phyloP scores from a whole-genome alignment of 2,888 invertebrate species.

The Spialia ferax region DNA sequence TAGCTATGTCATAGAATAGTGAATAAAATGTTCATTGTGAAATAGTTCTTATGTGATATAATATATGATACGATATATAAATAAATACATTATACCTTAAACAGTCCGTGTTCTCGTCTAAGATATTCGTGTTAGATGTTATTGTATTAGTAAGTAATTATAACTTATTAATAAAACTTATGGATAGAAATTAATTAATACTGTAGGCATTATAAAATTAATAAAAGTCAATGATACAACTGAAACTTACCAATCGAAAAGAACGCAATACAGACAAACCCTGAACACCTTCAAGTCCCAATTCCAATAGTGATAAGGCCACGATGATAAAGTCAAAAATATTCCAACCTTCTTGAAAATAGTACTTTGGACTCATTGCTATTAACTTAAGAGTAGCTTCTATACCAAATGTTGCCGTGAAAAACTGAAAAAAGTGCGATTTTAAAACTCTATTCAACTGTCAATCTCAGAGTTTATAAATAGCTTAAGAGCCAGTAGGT shows the following conservation, averaged over 20 bases:
- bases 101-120: conserved; percentile 27
- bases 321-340: conserved; percentile 99
- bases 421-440: conserved; percentile 91
- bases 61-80: conserved; percentile 11
- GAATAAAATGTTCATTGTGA: conserved; percentile 31
- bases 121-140: conserved; percentile 25
- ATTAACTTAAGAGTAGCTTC: conserved; percentile 97
- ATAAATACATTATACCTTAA: conserved; percentile 38
- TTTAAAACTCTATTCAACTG: not conserved
- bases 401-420: conserved; percentile 98
- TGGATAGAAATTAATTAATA: not conserved
- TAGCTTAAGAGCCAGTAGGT: not conserved
- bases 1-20: conserved; percentile 43
- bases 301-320: conserved; percentile 96
- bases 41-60: conserved; percentile 17
- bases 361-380: conserved; percentile 98
- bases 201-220: conserved; percentile 8
- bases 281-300: conserved; percentile 97
- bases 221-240: conserved; percentile 17
- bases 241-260: conserved; percentile 96
- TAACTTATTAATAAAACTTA: conserved; percentile 3
- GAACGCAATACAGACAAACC: conserved; percentile 98
- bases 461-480: not conserved
- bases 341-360: conserved; percentile 99
- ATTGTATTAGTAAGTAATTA: conserved; percentile 30